These are phyloP conservation scores for Podotricha telesiphe DNA, from an alignment of 2,888 invertebrate species.

Conservation along the genomic window DNA sequence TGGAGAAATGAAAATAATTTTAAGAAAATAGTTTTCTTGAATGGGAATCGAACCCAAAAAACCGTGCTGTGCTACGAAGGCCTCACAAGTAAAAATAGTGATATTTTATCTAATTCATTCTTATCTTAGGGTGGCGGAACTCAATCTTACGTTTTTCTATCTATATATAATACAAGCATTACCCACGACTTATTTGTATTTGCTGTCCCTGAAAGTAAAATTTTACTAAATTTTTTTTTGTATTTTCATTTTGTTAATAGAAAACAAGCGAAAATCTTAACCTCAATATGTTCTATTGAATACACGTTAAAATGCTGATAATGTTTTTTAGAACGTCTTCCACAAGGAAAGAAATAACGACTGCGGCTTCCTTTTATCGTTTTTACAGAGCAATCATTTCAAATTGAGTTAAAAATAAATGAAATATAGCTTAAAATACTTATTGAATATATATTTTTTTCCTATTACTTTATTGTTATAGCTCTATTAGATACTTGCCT, in stretches of 20 bases:
- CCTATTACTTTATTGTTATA: background rate
- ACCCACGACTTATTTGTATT: background rate
- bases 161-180: background rate
- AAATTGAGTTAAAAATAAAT: background rate
- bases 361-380: background rate
- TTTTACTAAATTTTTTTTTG: background rate
- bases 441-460: background rate
- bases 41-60: no score
- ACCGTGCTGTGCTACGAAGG: no score
- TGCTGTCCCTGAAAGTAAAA: background rate
- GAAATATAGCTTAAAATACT: background rate
- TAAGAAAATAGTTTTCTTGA: no score
- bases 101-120: no score
- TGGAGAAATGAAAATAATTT: no score
- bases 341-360: background rate
- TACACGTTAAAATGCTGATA: background rate
- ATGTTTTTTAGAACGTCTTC: background rate
- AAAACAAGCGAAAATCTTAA: no score
- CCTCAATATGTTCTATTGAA: background rate
- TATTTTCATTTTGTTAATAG: no score
- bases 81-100: no score
- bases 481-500: background rate
- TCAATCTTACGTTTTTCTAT: background rate
- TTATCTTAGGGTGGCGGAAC: background rate
- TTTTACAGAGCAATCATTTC: background rate